phyloP scores from a whole-genome alignment of 2,113 vertebrate genomes.

The Microtus ochrogaster region DNA sequence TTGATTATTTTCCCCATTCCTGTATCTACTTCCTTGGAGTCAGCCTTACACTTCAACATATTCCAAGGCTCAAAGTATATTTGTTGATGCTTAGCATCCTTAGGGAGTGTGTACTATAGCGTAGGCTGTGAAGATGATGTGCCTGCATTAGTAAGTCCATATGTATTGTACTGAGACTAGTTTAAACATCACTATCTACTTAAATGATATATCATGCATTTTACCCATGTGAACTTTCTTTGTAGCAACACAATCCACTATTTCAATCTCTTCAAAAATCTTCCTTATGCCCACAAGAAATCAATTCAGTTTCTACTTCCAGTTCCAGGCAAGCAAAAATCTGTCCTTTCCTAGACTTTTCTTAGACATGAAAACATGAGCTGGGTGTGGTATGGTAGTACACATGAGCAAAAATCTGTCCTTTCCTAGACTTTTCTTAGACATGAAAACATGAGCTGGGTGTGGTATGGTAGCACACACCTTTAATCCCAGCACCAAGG shows the following conservation, averaged over 20 bases:
- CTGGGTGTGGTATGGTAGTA: neutral
- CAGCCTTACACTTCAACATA: neutral
- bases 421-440: neutral
- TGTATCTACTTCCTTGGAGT: neutral
- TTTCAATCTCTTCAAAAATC: neutral
- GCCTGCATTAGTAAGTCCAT: neutral
- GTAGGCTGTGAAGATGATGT: neutral
- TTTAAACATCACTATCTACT: neutral
- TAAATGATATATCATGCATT: neutral
- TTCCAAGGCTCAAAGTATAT: neutral
- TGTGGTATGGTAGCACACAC: neutral
- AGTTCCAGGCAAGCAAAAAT: neutral
- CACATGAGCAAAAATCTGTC: neutral
- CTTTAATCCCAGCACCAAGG: neutral
- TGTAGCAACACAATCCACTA: neutral
- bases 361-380: neutral
- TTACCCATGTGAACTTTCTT: neutral
- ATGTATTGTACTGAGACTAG: neutral
- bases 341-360: neutral
- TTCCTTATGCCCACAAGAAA: neutral
- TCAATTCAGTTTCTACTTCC: neutral
- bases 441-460: neutral
- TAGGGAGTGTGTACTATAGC: neutral
- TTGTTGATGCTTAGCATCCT: constrained; percentile 6
- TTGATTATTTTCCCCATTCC: neutral